Evolutionary conservation across 1,140 invertebrate genomes (phyloP).

Genomic region (Drosophila repleta): DNA sequence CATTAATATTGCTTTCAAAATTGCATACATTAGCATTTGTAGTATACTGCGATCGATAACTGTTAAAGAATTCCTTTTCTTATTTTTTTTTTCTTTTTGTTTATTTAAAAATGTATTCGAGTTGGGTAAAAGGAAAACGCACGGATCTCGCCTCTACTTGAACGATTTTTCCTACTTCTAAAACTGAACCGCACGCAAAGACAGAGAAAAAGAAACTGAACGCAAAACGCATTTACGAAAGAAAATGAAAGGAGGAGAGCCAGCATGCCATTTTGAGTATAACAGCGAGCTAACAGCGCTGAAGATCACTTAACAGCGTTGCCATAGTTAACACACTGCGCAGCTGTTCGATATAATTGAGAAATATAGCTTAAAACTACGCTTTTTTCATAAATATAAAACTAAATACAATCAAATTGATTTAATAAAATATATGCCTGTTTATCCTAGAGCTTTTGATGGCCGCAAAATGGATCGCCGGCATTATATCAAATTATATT

Average conservation of each 20-base stretch:
- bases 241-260: conserved; percentile 33
- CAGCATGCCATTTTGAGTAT: conserved; percentile 46
- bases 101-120: conserved; percentile 61
- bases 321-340: conserved; percentile 36
- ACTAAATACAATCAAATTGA: background rate
- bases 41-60: conserved; percentile 52
- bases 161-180: conserved; percentile 73
- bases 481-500: background rate
- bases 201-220: conserved; percentile 78
- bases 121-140: conserved; percentile 63
- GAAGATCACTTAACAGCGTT: conserved; percentile 46
- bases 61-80: conserved; percentile 58
- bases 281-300: conserved; percentile 30
- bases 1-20: conserved; percentile 30
- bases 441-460: background rate
- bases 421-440: conserved; percentile 31
- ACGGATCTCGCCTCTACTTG: conserved; percentile 66
- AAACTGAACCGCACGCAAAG: conserved; percentile 71
- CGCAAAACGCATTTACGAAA: conserved; percentile 61
- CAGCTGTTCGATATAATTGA: conserved; percentile 53
- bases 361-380: conserved; percentile 29
- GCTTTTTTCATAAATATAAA: conserved; percentile 11
- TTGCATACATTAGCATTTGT: conserved; percentile 50
- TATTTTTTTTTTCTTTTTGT: conserved; percentile 43
- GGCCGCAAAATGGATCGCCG: background rate